Percentiles rank a stretch among this genome's conserved stretches.
These are phyloP conservation scores for Mongoloraphidia duomilia DNA, from an alignment of 2,888 invertebrate species.

Conservation along the genomic window DNA sequence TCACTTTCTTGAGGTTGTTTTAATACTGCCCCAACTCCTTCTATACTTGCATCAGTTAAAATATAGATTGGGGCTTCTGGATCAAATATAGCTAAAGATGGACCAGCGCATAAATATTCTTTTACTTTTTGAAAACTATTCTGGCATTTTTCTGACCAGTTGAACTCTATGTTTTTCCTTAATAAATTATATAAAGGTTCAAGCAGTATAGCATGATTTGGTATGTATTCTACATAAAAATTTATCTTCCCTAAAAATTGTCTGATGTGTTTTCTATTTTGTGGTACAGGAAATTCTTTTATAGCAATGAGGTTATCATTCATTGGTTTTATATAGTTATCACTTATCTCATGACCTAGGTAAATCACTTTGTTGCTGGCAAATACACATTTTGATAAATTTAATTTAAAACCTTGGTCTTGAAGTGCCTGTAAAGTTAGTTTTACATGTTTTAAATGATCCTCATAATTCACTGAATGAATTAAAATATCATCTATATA, in stretches of 20 bases:
- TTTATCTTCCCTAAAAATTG: slow-evolving; percentile 16
- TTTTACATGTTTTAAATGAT: slow-evolving; percentile 11
- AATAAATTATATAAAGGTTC: slow-evolving; percentile 14
- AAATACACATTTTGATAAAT: slow-evolving; percentile 5
- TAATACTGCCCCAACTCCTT: slow-evolving; percentile 13
- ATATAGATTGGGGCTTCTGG: slow-evolving; percentile 9
- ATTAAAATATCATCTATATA: slow-evolving; percentile 15
- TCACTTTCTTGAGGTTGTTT: slow-evolving; percentile 13
- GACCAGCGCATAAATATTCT: slow-evolving; percentile 12
- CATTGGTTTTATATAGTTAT: slow-evolving; percentile 3
- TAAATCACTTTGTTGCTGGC: slow-evolving; percentile 4
- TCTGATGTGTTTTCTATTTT: slow-evolving; percentile 8
- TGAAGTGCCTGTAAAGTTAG: neutral
- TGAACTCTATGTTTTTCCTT: slow-evolving; percentile 13
- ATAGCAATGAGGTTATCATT: slow-evolving; percentile 6
- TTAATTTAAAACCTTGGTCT: slow-evolving; percentile 6
- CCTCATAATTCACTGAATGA: slow-evolving; percentile 12
- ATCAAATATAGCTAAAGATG: slow-evolving; percentile 15
- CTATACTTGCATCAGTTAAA: slow-evolving; percentile 12
- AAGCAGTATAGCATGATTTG: slow-evolving; percentile 6
- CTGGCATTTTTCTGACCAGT: slow-evolving; percentile 12
- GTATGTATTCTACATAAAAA: slow-evolving; percentile 14
- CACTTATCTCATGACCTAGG: slow-evolving; percentile 1
- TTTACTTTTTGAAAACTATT: slow-evolving; percentile 12
- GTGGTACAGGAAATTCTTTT: slow-evolving; percentile 6